phyloP scores from a whole-genome alignment of 2,888 invertebrate species.

The Lamellibrachia satsuma region DNA sequence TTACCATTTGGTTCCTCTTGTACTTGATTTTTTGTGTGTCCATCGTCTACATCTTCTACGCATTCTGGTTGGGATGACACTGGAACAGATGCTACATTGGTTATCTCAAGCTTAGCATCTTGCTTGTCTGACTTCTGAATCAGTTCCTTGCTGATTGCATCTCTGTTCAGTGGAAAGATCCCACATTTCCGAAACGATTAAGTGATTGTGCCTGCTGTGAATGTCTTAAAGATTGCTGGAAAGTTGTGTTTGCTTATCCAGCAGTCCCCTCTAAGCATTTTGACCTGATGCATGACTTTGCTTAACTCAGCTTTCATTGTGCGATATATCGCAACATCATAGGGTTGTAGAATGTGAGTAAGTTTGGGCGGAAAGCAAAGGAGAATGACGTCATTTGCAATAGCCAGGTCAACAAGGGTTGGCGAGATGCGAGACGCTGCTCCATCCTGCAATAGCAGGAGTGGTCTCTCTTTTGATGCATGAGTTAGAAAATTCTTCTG shows the following conservation, averaged over 20 bases:
- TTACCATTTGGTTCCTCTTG: too few species aligned
- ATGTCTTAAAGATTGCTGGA: constrained; percentile 24
- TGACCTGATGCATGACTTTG: constrained; percentile 27
- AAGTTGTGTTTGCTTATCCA: constrained; percentile 25
- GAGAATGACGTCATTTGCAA: too few species aligned
- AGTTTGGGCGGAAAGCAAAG: too few species aligned
- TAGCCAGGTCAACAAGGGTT: too few species aligned
- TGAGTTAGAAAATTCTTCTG: constrained; percentile 27
- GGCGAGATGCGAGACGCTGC: constrained; percentile 20
- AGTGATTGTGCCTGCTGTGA: constrained; percentile 22
- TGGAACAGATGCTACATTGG: too few species aligned
- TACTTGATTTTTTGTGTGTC: neutral
- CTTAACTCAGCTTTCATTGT: constrained; percentile 25
- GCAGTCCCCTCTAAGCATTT: constrained; percentile 18
- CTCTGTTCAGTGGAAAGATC: constrained; percentile 20
- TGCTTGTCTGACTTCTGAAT: neutral
- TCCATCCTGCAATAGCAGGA: constrained; percentile 27
- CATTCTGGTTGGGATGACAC: too few species aligned
- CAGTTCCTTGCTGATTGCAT: constrained; percentile 26
- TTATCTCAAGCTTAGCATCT: too few species aligned
- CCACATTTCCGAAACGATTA: constrained; percentile 26
- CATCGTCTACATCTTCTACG: too few species aligned
- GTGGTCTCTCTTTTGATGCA: constrained; percentile 24
- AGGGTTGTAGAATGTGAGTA: too few species aligned
- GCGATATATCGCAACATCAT: neutral